These are phyloP conservation scores for Neofelis nebulosa DNA, from an alignment of 2,113 vertebrate genomes.

Conservation along the genomic window DNA sequence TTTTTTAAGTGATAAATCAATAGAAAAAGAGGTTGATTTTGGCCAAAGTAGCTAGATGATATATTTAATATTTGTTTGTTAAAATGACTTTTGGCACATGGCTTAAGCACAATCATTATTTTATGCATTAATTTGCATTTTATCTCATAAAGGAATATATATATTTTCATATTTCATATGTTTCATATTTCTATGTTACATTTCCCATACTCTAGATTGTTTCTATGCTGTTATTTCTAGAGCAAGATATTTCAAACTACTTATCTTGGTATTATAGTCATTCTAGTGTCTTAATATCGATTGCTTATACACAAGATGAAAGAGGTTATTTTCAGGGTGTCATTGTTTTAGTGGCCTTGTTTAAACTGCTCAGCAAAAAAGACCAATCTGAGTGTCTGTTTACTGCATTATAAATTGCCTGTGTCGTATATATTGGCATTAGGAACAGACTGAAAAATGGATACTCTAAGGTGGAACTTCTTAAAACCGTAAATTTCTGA, in stretches of 20 bases:
- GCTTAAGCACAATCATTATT: background rate
- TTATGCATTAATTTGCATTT: background rate
- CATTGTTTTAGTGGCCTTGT: slow-evolving; percentile 79
- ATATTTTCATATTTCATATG: background rate
- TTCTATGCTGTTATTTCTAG: slow-evolving; percentile 32
- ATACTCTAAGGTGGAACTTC: slow-evolving; percentile 69
- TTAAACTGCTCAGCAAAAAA: slow-evolving; percentile 76
- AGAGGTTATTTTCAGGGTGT: slow-evolving; percentile 78
- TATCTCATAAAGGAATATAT: background rate
- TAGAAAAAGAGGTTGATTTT: background rate
- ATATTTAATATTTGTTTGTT: background rate
- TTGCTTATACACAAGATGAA: slow-evolving; percentile 76
- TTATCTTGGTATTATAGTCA: slow-evolving; percentile 58
- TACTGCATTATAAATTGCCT: slow-evolving; percentile 75
- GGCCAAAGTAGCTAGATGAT: background rate
- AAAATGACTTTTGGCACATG: background rate
- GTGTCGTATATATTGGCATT: slow-evolving; percentile 72
- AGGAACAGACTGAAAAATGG: slow-evolving; percentile 76
- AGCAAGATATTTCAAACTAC: slow-evolving; percentile 55
- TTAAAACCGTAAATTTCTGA: slow-evolving; percentile 76
- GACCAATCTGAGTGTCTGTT: slow-evolving; percentile 64
- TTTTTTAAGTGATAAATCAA: background rate
- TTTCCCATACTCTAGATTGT: background rate
- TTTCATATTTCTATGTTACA: slow-evolving; percentile 1
- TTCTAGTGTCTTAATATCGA: slow-evolving; percentile 75